Conservation (phyloP, 64 coral and sea anemone species). For the Dendrophyllia cribrosa region DNA sequence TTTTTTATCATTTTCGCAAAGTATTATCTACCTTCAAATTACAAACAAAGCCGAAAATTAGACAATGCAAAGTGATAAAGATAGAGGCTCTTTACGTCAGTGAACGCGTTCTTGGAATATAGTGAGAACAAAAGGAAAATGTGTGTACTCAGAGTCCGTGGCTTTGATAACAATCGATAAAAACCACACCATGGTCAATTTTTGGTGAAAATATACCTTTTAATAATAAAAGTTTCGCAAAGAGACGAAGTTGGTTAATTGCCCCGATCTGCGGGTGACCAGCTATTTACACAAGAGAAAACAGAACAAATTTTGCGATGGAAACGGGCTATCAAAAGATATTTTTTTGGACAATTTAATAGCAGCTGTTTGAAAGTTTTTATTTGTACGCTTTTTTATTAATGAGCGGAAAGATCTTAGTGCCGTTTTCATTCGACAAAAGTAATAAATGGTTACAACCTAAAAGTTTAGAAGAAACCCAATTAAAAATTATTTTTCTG, state of each 20-base stretch:
- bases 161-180: neutral
- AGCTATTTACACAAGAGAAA: neutral
- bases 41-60: no score
- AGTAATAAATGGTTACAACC: no score
- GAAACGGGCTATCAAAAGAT: neutral
- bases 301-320: neutral
- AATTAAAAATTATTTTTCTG: no score
- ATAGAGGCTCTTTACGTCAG: no score
- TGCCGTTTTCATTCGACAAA: neutral
- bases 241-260: neutral
- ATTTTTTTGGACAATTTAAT: neutral
- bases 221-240: neutral
- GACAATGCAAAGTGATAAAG: no score
- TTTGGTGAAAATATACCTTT: neutral
- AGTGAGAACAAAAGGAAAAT: no score
- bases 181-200: neutral
- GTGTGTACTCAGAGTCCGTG: no score
- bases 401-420: neutral
- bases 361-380: neutral
- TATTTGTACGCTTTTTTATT: neutral
- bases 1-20: no score
- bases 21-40: no score
- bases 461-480: no score
- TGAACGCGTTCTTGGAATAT: no score
- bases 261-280: neutral